Percentiles rank a stretch among this genome's conserved stretches.
Conservation (phyloP, 92 coral and sea anemone genomes). For the Paramuricea clavata region DNA sequence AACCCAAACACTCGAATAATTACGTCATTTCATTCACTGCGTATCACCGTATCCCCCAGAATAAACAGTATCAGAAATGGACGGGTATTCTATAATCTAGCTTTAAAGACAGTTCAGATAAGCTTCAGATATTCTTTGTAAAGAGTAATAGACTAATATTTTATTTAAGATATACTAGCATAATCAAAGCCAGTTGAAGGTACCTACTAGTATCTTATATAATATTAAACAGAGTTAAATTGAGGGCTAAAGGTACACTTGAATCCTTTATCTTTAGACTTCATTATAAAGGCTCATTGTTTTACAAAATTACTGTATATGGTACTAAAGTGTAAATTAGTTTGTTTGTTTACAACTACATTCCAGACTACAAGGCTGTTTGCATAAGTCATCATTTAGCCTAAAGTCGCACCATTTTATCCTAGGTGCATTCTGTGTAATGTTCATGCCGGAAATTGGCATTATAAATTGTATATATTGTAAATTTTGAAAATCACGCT, state of each 20-base stretch:
- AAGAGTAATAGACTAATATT: too few species aligned
- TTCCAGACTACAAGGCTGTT: neutral
- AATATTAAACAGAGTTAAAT: too few species aligned
- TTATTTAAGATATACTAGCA: neutral
- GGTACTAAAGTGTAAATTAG: neutral
- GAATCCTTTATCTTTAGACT: neutral
- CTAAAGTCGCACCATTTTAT: too few species aligned
- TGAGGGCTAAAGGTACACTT: neutral
- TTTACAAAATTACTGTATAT: neutral
- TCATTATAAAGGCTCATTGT: neutral
- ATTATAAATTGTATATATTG: neutral
- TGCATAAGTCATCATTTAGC: neutral
- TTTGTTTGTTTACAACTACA: neutral
- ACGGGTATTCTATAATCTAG: too few species aligned
- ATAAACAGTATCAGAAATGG: too few species aligned
- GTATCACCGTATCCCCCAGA: too few species aligned
- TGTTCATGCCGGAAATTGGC: too few species aligned
- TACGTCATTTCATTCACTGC: too few species aligned
- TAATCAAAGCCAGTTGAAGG: neutral
- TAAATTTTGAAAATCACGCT: too few species aligned
- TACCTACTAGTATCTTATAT: neutral
- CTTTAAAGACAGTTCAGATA: neutral
- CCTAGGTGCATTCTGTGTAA: too few species aligned
- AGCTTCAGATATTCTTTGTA: neutral
- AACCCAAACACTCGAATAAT: too few species aligned